phyloP scores from a whole-genome alignment of 2,113 vertebrate genomes.

The Eonycteris spelaea region DNA sequence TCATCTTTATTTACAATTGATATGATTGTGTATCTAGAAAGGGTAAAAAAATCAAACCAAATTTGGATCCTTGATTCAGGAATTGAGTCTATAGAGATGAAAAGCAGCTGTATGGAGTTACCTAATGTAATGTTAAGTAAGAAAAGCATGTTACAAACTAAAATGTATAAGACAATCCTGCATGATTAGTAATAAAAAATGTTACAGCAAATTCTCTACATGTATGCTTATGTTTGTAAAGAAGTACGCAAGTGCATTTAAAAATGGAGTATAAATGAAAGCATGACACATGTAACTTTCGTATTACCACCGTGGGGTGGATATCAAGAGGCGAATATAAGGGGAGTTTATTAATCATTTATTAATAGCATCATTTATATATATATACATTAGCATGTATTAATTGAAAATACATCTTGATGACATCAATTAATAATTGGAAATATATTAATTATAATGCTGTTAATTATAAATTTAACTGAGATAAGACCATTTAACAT shows the following conservation, averaged over 20 bases:
- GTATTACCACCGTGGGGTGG: fast-evolving
- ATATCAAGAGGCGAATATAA: not conserved
- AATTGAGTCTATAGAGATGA: not conserved
- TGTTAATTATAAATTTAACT: not conserved
- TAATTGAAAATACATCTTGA: not conserved
- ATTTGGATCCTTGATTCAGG: not conserved
- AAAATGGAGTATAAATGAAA: not conserved
- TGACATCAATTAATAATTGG: not conserved
- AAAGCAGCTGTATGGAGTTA: not conserved
- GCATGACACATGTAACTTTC: not conserved
- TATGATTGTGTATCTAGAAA: not conserved
- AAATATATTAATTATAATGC: not conserved
- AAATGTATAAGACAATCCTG: not conserved
- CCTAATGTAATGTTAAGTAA: not conserved
- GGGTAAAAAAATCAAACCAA: not conserved
- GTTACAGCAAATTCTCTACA: not conserved
- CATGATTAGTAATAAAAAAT: not conserved
- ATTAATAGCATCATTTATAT: not conserved
- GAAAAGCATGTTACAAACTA: not conserved
- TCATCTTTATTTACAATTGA: not conserved
- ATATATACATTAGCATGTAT: not conserved
- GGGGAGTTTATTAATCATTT: not conserved
- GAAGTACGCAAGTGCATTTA: not conserved
- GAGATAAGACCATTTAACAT: not conserved
- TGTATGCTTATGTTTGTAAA: not conserved